Conservation (phyloP, 2,113 vertebrate species). For the Neoarius graeffei region DNA sequence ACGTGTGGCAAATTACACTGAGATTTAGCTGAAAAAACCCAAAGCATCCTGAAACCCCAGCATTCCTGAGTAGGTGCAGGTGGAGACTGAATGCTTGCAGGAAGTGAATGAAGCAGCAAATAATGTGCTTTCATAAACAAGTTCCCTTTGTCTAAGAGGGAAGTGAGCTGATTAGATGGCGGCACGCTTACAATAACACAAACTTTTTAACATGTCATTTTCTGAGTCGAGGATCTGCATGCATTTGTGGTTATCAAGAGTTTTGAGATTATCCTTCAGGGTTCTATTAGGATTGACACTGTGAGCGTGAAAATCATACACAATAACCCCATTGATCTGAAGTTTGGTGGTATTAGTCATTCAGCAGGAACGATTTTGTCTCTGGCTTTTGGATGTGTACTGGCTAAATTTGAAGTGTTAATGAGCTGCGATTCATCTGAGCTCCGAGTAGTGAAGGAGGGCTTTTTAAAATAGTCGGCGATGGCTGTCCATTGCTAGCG, state of each 20-base stretch:
- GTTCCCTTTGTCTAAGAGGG: slow-evolving; percentile 6
- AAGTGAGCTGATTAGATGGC: slow-evolving; percentile 22
- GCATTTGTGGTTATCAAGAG: slow-evolving; percentile 22
- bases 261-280: slow-evolving; percentile 23
- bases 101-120: slow-evolving; percentile 1
- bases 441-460: background rate
- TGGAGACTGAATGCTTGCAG: background rate
- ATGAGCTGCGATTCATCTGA: background rate
- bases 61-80: background rate
- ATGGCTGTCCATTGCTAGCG: no score
- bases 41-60: background rate
- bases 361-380: background rate
- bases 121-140: slow-evolving; percentile 9
- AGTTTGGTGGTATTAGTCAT: background rate
- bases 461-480: background rate
- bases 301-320: background rate
- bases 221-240: background rate
- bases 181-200: slow-evolving; percentile 30
- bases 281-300: slow-evolving; percentile 11
- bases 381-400: background rate
- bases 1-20: background rate
- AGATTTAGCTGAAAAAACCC: background rate
- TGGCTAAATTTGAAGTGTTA: background rate
- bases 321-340: background rate
- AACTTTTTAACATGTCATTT: slow-evolving; percentile 31